Conservation (phyloP, 2,797 vertebrate genomes). For the Mormyrus proboscirostris region DNA sequence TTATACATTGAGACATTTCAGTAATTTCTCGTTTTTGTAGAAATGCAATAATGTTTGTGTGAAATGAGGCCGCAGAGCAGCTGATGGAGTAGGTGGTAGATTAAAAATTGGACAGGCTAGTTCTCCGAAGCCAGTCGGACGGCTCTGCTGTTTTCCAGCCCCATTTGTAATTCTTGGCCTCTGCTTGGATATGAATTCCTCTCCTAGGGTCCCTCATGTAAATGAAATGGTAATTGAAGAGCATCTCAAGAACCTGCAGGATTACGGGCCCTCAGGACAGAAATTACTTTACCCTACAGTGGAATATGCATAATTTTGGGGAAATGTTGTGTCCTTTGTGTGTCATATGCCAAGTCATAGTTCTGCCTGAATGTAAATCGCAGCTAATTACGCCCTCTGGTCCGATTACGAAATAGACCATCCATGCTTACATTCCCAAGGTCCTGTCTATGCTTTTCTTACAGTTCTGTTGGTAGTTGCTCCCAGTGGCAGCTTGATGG, state of each 20-base stretch:
- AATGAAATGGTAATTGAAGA: not conserved
- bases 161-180: not conserved
- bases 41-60: not conserved
- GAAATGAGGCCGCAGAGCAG: not conserved
- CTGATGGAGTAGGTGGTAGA: not conserved
- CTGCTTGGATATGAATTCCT: slow-evolving; percentile 6
- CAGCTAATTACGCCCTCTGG: not conserved
- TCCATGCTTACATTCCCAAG: not conserved
- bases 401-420: not conserved
- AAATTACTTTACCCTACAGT: slow-evolving; percentile 1
- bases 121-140: not conserved
- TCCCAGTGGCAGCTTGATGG: not conserved
- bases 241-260: not conserved
- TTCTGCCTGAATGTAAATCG: not conserved
- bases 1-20: not conserved
- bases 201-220: not conserved
- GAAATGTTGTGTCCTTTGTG: slow-evolving; percentile 6
- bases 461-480: not conserved
- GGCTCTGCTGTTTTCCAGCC: slow-evolving; percentile 1
- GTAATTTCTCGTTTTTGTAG: not conserved
- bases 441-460: not conserved
- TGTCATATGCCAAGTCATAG: not conserved
- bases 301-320: not conserved
- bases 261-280: not conserved
- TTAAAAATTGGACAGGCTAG: not conserved